Percentiles rank a stretch among this genome's conserved stretches.
Conservation (phyloP, 2,888 invertebrate genomes). For the Amblyjoppa proteus region DNA sequence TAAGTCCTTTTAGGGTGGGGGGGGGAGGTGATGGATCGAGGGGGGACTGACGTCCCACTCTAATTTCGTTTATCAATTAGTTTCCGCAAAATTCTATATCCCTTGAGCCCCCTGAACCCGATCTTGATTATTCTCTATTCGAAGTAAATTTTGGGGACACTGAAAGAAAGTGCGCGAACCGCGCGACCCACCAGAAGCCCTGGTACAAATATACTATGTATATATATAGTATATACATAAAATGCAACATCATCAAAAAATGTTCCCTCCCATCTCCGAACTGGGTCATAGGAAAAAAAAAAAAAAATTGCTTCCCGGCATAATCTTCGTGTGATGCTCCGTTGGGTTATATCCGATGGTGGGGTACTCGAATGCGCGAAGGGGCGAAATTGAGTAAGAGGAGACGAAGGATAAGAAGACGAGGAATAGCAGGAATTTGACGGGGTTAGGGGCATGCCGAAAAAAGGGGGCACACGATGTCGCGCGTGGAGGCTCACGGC, state of each 20-base stretch:
- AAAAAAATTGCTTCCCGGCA: conserved; percentile 66
- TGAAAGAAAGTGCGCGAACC: no score
- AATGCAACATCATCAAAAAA: conserved; percentile 64
- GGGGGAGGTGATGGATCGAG: no score
- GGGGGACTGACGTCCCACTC: no score
- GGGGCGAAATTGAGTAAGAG: conserved; percentile 25
- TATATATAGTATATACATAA: conserved; percentile 22
- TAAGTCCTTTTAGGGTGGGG: no score
- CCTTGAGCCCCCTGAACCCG: no score
- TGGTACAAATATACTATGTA: background rate
- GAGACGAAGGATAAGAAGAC: conserved; percentile 46
- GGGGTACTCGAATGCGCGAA: conserved; percentile 33
- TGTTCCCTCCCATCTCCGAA: conserved; percentile 47
- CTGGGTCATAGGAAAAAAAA: conserved; percentile 62
- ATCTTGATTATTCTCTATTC: no score
- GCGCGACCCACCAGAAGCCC: no score
- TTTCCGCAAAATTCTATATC: no score
- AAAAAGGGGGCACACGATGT: conserved; percentile 42
- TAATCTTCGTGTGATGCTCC: conserved; percentile 71
- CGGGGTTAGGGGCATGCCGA: conserved; percentile 37
- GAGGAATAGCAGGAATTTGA: conserved; percentile 13
- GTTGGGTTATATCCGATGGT: conserved; percentile 71
- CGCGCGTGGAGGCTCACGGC: conserved; percentile 29
- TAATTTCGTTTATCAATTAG: no score
- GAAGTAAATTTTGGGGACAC: no score